Evolutionary conservation across 2,888 invertebrate species (phyloP).

Genomic region (Pilophorus perplexus): DNA sequence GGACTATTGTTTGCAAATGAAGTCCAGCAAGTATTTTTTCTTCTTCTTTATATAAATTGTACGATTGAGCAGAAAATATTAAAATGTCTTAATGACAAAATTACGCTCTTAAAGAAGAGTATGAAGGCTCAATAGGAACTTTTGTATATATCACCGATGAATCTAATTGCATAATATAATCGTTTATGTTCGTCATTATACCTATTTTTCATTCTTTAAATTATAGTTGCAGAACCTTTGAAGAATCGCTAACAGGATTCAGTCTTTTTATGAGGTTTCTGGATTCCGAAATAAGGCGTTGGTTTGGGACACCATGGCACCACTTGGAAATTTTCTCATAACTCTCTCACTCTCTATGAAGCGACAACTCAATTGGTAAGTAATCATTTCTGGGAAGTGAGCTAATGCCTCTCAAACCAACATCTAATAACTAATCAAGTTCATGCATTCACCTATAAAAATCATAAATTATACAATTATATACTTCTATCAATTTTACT

Average conservation of each 20-base stretch:
- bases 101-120: conserved; percentile 49
- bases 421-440: conserved; percentile 30
- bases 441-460: conserved; percentile 35
- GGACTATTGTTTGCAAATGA: conserved; percentile 45
- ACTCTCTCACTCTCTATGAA: conserved; percentile 15
- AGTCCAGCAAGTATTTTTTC: conserved; percentile 44
- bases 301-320: conserved; percentile 30
- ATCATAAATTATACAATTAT: conserved; percentile 25
- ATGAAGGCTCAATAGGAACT: conserved; percentile 50
- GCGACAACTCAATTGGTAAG: neutral
- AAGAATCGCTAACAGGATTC: conserved; percentile 46
- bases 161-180: conserved; percentile 44
- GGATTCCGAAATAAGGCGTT: conserved; percentile 40
- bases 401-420: conserved; percentile 33
- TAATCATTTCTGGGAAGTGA: conserved; percentile 3
- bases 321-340: conserved; percentile 16
- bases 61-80: conserved; percentile 48
- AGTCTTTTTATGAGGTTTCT: conserved; percentile 44
- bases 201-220: conserved; percentile 42
- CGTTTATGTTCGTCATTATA: conserved; percentile 31
- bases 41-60: conserved; percentile 37
- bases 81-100: conserved; percentile 46
- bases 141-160: conserved; percentile 49
- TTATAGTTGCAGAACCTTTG: conserved; percentile 40
- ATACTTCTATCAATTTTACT: conserved; percentile 27